Evolutionary conservation across 1,140 invertebrate genomes (phyloP).

Genomic region (Euwallacea fornicatus): DNA sequence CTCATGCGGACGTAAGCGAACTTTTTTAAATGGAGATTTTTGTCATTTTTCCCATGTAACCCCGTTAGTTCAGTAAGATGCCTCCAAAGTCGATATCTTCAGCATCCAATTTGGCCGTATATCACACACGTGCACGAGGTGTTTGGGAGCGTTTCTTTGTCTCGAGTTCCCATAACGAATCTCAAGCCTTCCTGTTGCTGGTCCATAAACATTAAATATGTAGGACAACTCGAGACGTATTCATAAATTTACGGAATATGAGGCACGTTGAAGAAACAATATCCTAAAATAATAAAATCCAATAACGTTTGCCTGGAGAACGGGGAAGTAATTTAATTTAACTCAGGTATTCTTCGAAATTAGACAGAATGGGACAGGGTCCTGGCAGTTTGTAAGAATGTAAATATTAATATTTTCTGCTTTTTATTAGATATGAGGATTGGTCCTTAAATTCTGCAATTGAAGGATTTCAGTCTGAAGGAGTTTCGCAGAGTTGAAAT

Average conservation of each 20-base stretch:
- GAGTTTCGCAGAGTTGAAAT: too few relatives aligned
- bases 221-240: constrained; percentile 24
- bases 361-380: constrained; percentile 14
- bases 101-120: too few relatives aligned
- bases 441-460: too few relatives aligned
- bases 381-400: neutral
- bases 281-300: constrained; percentile 37
- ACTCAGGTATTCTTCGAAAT: constrained; percentile 11
- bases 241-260: constrained; percentile 32
- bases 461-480: too few relatives aligned
- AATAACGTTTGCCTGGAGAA: constrained; percentile 25
- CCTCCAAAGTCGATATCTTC: too few relatives aligned
- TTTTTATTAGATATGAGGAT: neutral
- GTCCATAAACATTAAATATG: constrained; percentile 28
- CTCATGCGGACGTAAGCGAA: too few relatives aligned
- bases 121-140: too few relatives aligned
- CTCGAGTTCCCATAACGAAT: constrained; percentile 12
- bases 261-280: constrained; percentile 30
- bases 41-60: too few relatives aligned
- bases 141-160: constrained; percentile 1
- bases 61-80: too few relatives aligned
- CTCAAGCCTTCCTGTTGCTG: constrained; percentile 14
- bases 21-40: too few relatives aligned
- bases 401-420: constrained; percentile 11
- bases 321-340: constrained; percentile 24